Base-by-base conservation (phyloP, 2,888 invertebrate genomes). In the Neoascia interrupta region DNA sequence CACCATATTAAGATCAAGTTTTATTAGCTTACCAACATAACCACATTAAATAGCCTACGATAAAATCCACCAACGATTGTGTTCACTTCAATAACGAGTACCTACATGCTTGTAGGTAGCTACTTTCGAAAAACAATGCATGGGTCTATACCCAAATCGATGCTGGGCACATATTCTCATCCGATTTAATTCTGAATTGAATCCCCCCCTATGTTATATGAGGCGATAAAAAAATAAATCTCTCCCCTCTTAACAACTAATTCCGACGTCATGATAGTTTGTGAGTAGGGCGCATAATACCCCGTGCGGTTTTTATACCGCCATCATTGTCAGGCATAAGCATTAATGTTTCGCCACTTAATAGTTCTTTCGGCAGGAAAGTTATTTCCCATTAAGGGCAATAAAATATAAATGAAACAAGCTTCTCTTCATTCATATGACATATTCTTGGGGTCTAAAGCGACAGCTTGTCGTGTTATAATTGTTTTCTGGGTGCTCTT, bases 351-450 rank as follows among this genome's bases (percentile, higher is more conserved):
- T 49, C 54, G 54, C 54, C 47, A 60, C 58, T 60, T 58, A 66
- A 66, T 60, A 64, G 60, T 70, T 70, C 70, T 54, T 70, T 61
- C 51, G 47, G 36, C 60, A 60, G 60, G 47, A 66, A 70, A 76
- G 64, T 76, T 70, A 76, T 60, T 64, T 60, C 64, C 64, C 58
- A 64, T 64, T 76, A 64, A 70, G 53, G 58, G 58, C 53, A 64
- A 60, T 66, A 70, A 76, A 66, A 70, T 60, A 64, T 28, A 70
- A 53, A 76, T 28, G 70, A 49, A 66, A 70, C 60, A 63, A 53
- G 64, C 64, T 54, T 19, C 68, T 39, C 41, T 49, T 58, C 31
- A 41, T 54, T 73, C 37, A 54, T 64, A 39, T 53, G 23, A 51
- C 69, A 58, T 49, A 69, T 60, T 60, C 49, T 26, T 64, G 70